Conservation (phyloP, 2,888 invertebrate genomes). For the Macrosoma leucophasiata region DNA sequence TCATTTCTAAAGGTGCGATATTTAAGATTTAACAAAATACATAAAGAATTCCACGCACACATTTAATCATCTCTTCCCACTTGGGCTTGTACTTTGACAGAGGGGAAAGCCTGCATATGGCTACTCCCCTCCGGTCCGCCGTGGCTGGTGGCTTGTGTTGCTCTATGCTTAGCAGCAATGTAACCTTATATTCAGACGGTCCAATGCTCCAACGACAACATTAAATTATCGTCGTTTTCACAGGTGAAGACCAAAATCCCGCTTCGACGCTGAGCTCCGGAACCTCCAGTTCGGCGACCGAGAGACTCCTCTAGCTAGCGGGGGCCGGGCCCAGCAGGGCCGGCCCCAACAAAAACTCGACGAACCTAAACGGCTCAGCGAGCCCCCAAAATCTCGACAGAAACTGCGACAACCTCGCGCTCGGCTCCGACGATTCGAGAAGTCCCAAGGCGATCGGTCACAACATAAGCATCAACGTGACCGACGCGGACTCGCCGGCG, state of each 20-base stretch:
- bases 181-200: too few species aligned
- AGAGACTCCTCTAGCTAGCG: constrained; percentile 86
- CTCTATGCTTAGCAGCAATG: too few species aligned
- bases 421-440: constrained; percentile 27
- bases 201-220: too few species aligned
- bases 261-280: constrained; percentile 78
- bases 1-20: too few species aligned
- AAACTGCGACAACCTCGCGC: constrained; percentile 36
- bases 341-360: constrained; percentile 66
- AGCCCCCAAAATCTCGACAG: constrained; percentile 40
- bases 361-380: constrained; percentile 39
- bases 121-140: too few species aligned
- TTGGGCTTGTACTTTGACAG: too few species aligned
- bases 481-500: constrained; percentile 58
- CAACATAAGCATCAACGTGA: constrained; percentile 65
- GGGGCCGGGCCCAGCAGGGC: constrained; percentile 78
- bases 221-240: too few species aligned
- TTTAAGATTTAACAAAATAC: too few species aligned
- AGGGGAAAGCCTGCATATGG: too few species aligned
- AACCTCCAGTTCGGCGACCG: constrained; percentile 82
- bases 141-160: too few species aligned
- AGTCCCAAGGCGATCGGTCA: constrained; percentile 36
- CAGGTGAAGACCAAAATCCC: constrained; percentile 73
- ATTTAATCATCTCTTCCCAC: too few species aligned
- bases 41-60: too few species aligned